Base-by-base conservation (phyloP, 1,140 invertebrate genomes). In the Augochlora pura region DNA sequence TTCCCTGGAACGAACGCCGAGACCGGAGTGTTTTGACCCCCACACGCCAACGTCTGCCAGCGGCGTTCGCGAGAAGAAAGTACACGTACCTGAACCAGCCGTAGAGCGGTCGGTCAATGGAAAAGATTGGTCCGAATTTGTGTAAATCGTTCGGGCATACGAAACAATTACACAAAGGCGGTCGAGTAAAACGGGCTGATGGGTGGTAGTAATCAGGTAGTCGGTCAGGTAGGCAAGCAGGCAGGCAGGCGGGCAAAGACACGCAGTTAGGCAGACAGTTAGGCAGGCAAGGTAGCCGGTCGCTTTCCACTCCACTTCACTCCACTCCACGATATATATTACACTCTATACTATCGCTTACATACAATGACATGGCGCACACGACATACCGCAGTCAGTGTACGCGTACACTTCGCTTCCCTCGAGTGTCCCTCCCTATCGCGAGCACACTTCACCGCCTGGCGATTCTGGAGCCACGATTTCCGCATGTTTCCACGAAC, bases 131-230 rank as follows among this genome's bases (percentile, higher is more conserved):
- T 83, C 84, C 80, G 76, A 85, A 86, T 84, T 86, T 74, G 87
- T 83, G 82, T 82, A 80, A 87, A 86, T 81, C 82, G 87, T 70
- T 86, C 62, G 80, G 86, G 86, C 84, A 86, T 80, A 81, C 84
- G 80, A 87, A 79, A 81, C 82, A 70, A 85, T 83, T 80, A 79
- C 85, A 82, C 70, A 81, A 84, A 84, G 80, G 74, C 70, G 79
- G 32, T 16, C 42, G 38, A 42, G n/a, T 3, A 57, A 5, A 25
- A 52, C 42, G 66, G 25, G 16, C 46, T 23, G 23, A 46, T 46
- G 42, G 42, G 9, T 14, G 42, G 12, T 32, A 32, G 32, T 2
- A 32, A 4, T 46, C 49, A 3, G 18, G 67, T 14, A 57, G 54
- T 27, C 16, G 25, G n/a, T 65, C 77, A 77, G 74, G 77, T 71